phyloP scores from a whole-genome alignment of 30 jellyfish, hydroid and myxozoan genomes.

The Aurelia aurita complex sp. Pacific region DNA sequence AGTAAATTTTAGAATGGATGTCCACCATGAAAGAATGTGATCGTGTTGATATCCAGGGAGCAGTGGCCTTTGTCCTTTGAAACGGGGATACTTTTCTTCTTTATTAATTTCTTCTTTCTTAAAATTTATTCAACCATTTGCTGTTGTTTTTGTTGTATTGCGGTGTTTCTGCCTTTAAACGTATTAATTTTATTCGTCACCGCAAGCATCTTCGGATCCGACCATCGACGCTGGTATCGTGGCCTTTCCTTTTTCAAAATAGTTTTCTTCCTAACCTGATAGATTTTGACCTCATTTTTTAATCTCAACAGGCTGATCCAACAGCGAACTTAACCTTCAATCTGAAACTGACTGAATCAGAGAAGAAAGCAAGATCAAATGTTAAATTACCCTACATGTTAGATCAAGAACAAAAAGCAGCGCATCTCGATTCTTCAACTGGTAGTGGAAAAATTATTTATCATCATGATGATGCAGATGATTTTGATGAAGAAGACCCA shows the following conservation, averaged over 20 bases:
- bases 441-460: constrained; percentile 76
- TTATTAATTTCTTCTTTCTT: no score
- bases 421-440: constrained; percentile 44
- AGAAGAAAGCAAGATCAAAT: constrained; percentile 80
- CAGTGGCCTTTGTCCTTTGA: no score
- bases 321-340: constrained; percentile 76
- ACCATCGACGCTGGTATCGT: no score
- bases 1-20: no score
- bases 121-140: no score
- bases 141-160: no score
- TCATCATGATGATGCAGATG: constrained; percentile 93
- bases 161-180: no score
- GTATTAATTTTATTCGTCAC: no score
- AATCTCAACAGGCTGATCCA: constrained; percentile 75
- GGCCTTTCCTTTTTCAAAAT: no score
- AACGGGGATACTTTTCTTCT: not conserved
- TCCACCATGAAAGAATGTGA: not conserved
- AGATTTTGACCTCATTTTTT: not conserved
- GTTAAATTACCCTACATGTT: constrained; percentile 75
- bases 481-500: constrained; percentile 97
- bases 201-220: no score
- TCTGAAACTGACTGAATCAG: constrained; percentile 79
- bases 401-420: constrained; percentile 62
- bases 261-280: not conserved
- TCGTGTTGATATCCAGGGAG: not conserved